Percentiles rank a stretch among this genome's conserved stretches.
These are phyloP conservation scores for Cettia cetti DNA, from an alignment of 2,113 vertebrate species.

Conservation along the genomic window DNA sequence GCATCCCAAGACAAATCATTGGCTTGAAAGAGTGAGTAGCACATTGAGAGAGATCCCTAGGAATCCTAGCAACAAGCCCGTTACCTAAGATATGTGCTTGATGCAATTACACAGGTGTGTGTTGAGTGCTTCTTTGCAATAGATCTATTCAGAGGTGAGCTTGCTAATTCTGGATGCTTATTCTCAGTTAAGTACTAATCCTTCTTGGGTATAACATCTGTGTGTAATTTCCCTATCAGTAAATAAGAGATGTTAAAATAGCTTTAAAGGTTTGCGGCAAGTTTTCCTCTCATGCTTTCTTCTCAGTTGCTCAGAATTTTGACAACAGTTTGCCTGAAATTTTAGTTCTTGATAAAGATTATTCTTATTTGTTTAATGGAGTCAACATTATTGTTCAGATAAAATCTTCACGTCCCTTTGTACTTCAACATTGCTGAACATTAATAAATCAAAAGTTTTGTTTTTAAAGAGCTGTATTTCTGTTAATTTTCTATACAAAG, in stretches of 20 bases:
- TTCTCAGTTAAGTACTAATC: not conserved
- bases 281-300: not conserved
- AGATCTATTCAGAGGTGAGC: not conserved
- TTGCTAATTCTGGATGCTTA: constrained; percentile 11
- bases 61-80: constrained; percentile 6
- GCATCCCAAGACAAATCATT: not conserved
- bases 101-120: not conserved
- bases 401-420: not conserved
- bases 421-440: not conserved
- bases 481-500: not conserved
- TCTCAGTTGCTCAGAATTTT: not conserved
- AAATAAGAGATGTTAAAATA: not conserved
- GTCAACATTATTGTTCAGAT: not conserved
- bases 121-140: not conserved
- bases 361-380: not conserved
- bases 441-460: not conserved
- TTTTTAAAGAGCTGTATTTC: not conserved
- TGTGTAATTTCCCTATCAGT: not conserved
- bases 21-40: not conserved
- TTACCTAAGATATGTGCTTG: not conserved
- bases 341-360: not conserved
- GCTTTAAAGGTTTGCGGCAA: not conserved
- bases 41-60: not conserved
- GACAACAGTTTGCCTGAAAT: not conserved
- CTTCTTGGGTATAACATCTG: not conserved